Evolutionary conservation across 2,113 vertebrate species (phyloP).

Genomic region (Oostethus manadensis): DNA sequence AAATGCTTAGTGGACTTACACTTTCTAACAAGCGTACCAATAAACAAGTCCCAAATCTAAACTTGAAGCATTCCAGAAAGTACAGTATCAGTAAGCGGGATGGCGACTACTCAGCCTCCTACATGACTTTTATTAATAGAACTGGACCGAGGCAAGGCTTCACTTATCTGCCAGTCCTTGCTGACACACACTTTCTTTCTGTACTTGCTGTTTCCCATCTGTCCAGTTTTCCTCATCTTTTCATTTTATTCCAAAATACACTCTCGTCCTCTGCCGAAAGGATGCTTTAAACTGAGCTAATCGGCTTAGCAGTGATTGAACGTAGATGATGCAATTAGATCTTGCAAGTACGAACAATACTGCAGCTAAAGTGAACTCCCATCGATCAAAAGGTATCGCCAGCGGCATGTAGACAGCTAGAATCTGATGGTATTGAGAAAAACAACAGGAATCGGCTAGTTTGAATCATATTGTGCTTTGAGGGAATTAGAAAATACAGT

Average conservation of each 20-base stretch:
- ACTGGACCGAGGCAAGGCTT: conserved; percentile 51
- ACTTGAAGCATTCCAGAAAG: conserved; percentile 7
- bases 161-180: conserved; percentile 34
- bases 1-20: no score
- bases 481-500: no score
- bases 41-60: background rate
- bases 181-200: conserved; percentile 29
- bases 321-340: conserved; percentile 38
- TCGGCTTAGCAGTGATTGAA: conserved; percentile 29
- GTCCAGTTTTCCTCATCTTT: background rate
- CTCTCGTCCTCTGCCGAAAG: conserved; percentile 3
- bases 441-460: background rate
- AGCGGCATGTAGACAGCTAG: conserved; percentile 1
- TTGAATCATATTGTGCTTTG: no score
- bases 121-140: conserved; percentile 66
- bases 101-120: conserved; percentile 52
- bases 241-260: background rate
- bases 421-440: conserved; percentile 21
- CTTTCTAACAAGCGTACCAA: no score
- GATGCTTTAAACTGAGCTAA: conserved; percentile 25
- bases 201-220: background rate
- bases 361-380: conserved; percentile 7
- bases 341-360: conserved; percentile 2
- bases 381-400: conserved; percentile 14
- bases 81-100: conserved; percentile 32